Conservation (phyloP, 2,888 invertebrate species). For the Rhamnusium bicolor region DNA sequence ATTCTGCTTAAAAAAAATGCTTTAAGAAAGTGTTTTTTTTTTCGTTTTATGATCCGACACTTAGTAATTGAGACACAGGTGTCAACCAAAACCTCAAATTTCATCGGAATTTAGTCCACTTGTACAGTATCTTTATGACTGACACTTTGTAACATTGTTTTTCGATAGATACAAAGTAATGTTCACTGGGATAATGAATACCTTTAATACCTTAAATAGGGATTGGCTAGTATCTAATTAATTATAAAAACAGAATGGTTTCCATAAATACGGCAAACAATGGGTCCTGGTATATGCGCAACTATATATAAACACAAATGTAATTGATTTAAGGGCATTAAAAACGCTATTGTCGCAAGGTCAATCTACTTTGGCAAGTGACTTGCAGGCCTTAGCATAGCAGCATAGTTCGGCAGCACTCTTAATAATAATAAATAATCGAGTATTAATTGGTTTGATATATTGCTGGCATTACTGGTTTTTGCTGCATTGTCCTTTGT, state of each 20-base stretch:
- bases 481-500: constrained; percentile 68
- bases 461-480: constrained; percentile 68
- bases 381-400: constrained; percentile 14
- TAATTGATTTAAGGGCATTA: constrained; percentile 32
- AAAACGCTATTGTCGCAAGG: constrained; percentile 41
- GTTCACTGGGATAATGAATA: background rate
- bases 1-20: too few species aligned
- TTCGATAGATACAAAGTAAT: too few species aligned
- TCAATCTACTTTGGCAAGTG: constrained; percentile 45
- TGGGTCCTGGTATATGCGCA: background rate
- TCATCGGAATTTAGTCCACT: too few species aligned
- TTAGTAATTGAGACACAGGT: too few species aligned
- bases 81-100: too few species aligned
- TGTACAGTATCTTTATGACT: too few species aligned
- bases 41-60: too few species aligned
- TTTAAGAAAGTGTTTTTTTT: too few species aligned
- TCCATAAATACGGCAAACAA: constrained; percentile 20
- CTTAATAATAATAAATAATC: constrained; percentile 70
- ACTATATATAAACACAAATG: constrained; percentile 1
- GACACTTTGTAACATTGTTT: too few species aligned
- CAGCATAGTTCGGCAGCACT: constrained; percentile 66
- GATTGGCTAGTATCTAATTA: constrained; percentile 3
- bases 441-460: constrained; percentile 71
- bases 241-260: constrained; percentile 2
- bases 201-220: background rate